Conservation (phyloP, 37 sponge, comb jelly and placozoan species). For the Corticium candelabrum region DNA sequence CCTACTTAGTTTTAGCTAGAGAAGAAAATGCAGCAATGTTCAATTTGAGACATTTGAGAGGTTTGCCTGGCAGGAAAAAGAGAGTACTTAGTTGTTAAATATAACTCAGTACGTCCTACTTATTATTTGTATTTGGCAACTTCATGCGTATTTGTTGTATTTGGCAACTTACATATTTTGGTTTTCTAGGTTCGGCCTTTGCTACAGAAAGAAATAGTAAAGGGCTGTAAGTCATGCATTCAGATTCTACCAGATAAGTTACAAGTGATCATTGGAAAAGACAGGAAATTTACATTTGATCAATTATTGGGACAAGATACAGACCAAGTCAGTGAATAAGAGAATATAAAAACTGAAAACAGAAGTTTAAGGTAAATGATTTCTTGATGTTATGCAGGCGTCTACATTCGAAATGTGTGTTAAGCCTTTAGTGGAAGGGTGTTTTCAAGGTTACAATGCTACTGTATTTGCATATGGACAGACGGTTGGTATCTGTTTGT, state of each 20-base stretch:
- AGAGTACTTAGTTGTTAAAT: too few species aligned
- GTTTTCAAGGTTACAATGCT: slow-evolving; percentile 45
- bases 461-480: slow-evolving; percentile 65
- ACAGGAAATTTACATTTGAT: slow-evolving; percentile 64
- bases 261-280: slow-evolving; percentile 55
- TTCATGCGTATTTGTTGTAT: too few species aligned
- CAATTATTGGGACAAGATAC: slow-evolving; percentile 39
- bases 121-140: too few species aligned
- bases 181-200: slow-evolving; percentile 43
- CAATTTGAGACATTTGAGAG: too few species aligned
- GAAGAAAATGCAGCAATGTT: too few species aligned
- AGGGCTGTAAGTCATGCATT: slow-evolving; percentile 35
- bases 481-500: slow-evolving; percentile 12
- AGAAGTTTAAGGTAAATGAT: too few species aligned
- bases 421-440: slow-evolving; percentile 21
- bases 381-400: too few species aligned
- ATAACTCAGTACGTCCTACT: too few species aligned
- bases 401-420: slow-evolving; percentile 34
- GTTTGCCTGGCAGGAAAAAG: too few species aligned
- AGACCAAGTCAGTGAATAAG: slow-evolving; percentile 24
- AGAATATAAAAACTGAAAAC: not conserved
- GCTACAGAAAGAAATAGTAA: slow-evolving; percentile 39
- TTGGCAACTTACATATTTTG: not conserved
- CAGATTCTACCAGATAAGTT: slow-evolving; percentile 23
- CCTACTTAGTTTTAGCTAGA: too few species aligned